Percentiles rank a stretch among this genome's conserved stretches.
Evolutionary conservation across 2,888 invertebrate species (phyloP).

Genomic region (Amphiduros pacificus): DNA sequence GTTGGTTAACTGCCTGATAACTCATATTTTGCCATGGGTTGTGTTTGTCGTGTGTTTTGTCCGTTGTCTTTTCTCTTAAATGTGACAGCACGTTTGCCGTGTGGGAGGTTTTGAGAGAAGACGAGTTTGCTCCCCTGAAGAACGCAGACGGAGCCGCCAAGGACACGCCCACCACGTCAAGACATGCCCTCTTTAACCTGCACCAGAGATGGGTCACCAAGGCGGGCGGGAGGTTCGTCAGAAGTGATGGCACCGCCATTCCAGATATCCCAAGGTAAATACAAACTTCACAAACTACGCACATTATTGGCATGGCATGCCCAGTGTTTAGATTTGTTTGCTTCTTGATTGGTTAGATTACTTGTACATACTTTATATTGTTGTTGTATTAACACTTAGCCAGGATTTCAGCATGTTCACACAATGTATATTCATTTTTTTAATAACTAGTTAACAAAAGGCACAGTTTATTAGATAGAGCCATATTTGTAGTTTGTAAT

Average conservation of each 20-base stretch:
- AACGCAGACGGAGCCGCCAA: slow-evolving; percentile 85
- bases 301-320: background rate
- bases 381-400: too few relatives aligned
- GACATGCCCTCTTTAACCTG: slow-evolving; percentile 68
- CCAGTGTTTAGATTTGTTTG: background rate
- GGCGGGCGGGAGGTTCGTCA: slow-evolving; percentile 76
- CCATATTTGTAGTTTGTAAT: too few relatives aligned
- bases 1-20: background rate
- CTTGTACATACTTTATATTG: background rate
- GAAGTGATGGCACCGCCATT: slow-evolving; percentile 58
- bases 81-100: slow-evolving; percentile 71
- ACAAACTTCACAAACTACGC: background rate
- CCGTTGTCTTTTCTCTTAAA: slow-evolving; percentile 42
- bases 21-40: background rate
- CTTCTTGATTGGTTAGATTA: background rate
- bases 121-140: slow-evolving; percentile 96
- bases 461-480: too few relatives aligned
- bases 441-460: too few relatives aligned
- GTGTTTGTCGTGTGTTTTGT: slow-evolving; percentile 1
- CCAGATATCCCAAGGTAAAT: slow-evolving; percentile 60
- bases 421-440: too few relatives aligned
- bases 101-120: slow-evolving; percentile 83
- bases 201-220: slow-evolving; percentile 71
- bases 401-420: too few relatives aligned
- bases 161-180: slow-evolving; percentile 88